Conservation (phyloP, 2,113 vertebrate species). For the Platanista minor region DNA sequence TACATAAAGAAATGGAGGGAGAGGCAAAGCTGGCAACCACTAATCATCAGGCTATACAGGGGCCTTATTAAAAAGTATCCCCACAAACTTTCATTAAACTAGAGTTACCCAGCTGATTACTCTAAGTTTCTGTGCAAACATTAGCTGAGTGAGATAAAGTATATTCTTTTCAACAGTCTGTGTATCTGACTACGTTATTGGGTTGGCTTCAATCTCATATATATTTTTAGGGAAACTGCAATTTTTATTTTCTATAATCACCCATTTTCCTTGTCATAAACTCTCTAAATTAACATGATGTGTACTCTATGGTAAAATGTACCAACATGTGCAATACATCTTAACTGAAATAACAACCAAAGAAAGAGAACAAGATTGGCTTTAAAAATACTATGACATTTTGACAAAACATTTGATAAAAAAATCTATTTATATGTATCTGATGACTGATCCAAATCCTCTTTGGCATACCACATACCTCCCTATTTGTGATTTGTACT, state of each 20-base stretch:
- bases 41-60: constrained; percentile 71
- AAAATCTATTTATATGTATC: constrained; percentile 54
- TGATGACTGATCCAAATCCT: constrained; percentile 57
- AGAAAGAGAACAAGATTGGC: constrained; percentile 50
- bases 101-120: constrained; percentile 69
- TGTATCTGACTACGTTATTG: constrained; percentile 56
- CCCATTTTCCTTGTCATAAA: constrained; percentile 50
- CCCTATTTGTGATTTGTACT: constrained; percentile 64
- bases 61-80: constrained; percentile 77
- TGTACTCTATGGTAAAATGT: background rate
- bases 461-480: background rate
- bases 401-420: constrained; percentile 54
- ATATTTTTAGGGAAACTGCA: constrained; percentile 53
- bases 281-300: background rate
- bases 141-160: constrained; percentile 65
- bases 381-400: constrained; percentile 40
- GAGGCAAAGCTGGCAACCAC: constrained; percentile 65
- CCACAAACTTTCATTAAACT: constrained; percentile 77
- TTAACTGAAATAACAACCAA: constrained; percentile 16
- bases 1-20: constrained; percentile 43
- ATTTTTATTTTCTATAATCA: constrained; percentile 52
- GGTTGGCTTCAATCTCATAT: background rate
- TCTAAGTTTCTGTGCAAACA: constrained; percentile 74
- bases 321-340: background rate
- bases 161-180: constrained; percentile 63